Base-by-base conservation (phyloP, 2,797 vertebrate genomes). In the Notoglanidium macrostoma region DNA sequence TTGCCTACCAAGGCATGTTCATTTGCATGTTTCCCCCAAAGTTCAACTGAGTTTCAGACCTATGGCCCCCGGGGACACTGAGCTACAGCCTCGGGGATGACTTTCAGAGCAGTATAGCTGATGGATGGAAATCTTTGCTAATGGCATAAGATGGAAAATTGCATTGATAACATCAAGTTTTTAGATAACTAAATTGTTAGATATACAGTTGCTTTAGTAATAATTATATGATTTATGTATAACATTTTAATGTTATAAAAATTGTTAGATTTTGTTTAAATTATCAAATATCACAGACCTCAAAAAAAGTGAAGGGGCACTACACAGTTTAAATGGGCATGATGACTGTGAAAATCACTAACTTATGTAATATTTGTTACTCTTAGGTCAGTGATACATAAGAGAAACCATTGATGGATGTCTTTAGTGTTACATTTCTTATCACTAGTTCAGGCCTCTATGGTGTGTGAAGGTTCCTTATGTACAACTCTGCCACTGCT, bases 331-430 rank as follows among this genome's bases (percentile, higher is more conserved):
- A 3, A 72, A 23, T 35, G 46, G 19, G 2, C 10, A 72, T 19
- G 2, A 59, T 67, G 9, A 44, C 26, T 44, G 0, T 72, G 91
- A 89, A 87, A 89, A 94, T 93, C 89, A 7, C 91, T 90, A 92
- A 94, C 93, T 94, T 92, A 91, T 59, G 79, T 83, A 86, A 88
- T 94, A 94, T 94, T 95, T 95, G 95, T 93, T 95, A 93, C 93
- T 94, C 51, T 91, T 86, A 92, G 92, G 92, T 94, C 92, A 94
- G 90, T 93, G 93, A 95, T 93, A 94, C 92, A 90, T 94, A 89
- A 93, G 94, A 92, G 93, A 90, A 84, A 89, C 89, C 91, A 93
- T 92, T 95, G 92, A 95, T 89, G 79, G 49, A 88, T 51, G 86
- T 86, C 77, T 85, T 65, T 84, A 89, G 70, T 85, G 49, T 87